A percentile compares a stretch with the other conserved stretches of the same genome.
phyloP scores from a whole-genome alignment of 2,888 invertebrate genomes.

The Coronaproctus castanopsis region DNA sequence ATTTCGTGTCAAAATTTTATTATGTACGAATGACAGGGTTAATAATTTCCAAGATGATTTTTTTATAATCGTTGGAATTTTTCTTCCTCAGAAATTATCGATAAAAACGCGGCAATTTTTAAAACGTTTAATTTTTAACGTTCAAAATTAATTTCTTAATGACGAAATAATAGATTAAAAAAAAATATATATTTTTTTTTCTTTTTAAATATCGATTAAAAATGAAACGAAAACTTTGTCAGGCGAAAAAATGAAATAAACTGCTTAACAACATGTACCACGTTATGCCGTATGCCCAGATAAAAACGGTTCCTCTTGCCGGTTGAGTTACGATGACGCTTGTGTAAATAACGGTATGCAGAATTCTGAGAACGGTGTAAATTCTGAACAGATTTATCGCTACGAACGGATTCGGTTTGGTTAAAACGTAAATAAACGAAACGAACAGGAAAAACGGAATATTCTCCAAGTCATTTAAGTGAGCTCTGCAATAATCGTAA shows the following conservation, averaged over 20 bases:
- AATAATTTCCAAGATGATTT: too few relatives aligned
- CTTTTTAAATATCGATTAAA: not conserved
- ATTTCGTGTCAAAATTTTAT: too few relatives aligned
- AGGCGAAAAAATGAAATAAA: conserved; percentile 8
- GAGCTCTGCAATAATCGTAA: conserved; percentile 38
- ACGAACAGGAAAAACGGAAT: conserved; percentile 42
- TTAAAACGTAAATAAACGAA: conserved; percentile 38
- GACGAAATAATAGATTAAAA: not conserved
- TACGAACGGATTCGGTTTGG: conserved; percentile 31
- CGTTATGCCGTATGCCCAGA: conserved; percentile 23
- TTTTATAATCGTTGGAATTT: too few relatives aligned
- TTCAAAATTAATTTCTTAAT: too few relatives aligned
- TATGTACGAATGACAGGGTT: too few relatives aligned
- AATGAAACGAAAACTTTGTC: too few relatives aligned
- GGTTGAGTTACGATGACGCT: conserved; percentile 40
- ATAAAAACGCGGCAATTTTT: too few relatives aligned
- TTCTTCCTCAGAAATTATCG: too few relatives aligned
- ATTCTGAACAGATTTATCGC: conserved; percentile 36
- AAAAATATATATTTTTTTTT: not conserved
- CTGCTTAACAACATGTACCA: conserved; percentile 11
- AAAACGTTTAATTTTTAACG: too few relatives aligned
- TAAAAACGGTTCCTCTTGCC: conserved; percentile 30
- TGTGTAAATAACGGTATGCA: conserved; percentile 45
- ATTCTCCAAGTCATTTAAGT: conserved; percentile 51
- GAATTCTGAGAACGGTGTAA: conserved; percentile 34